phyloP scores from a whole-genome alignment of 2,797 vertebrate species.

The Onychomys arenicola region DNA sequence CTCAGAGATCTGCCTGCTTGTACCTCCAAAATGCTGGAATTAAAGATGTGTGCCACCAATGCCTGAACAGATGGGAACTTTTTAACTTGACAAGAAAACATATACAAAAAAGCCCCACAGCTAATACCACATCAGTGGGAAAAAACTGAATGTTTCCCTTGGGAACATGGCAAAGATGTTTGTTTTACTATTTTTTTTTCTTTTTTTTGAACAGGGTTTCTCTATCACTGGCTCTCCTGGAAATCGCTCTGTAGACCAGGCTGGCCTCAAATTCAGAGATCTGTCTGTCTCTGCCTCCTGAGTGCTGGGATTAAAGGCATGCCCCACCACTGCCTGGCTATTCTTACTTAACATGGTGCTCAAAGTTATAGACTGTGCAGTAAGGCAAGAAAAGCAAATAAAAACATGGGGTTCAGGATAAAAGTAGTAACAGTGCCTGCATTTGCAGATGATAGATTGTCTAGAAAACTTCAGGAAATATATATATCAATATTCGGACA shows the following conservation, averaged over 20 bases:
- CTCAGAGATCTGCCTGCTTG: no score
- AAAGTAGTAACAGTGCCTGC: background rate
- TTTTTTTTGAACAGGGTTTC: background rate
- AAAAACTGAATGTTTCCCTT: background rate
- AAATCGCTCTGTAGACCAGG: background rate
- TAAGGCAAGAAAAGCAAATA: background rate
- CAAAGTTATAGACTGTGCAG: background rate
- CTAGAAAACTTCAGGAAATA: slow-evolving; percentile 10
- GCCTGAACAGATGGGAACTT: background rate
- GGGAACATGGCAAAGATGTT: background rate
- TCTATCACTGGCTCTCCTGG: background rate
- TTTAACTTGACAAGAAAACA: background rate
- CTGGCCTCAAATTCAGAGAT: background rate
- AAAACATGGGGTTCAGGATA: background rate
- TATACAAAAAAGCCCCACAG: background rate
- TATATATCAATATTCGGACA: background rate
- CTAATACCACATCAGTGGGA: background rate
- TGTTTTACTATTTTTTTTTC: background rate
- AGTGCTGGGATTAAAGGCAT: background rate
- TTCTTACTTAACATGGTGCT: background rate
- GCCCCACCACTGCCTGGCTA: background rate
- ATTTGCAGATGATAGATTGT: background rate
- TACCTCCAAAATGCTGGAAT: no score
- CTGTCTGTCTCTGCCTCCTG: background rate
- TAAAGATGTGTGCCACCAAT: no score